Evolutionary conservation across 2,113 vertebrate species (phyloP).

Genomic region (Atractosteus spatula): DNA sequence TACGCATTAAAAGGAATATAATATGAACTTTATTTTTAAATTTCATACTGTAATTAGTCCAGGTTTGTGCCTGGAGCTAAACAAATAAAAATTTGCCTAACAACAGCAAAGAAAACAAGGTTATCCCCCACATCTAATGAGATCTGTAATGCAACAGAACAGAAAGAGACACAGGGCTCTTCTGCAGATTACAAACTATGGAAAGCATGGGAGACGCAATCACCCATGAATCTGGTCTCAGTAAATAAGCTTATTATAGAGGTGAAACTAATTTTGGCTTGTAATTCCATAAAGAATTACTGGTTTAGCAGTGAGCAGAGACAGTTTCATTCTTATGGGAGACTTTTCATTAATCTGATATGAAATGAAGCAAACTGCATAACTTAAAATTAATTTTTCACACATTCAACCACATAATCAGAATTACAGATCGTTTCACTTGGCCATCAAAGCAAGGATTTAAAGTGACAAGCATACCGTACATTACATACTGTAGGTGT

Average conservation of each 20-base stretch:
- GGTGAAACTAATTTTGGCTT: constrained; percentile 27
- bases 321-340: constrained; percentile 1
- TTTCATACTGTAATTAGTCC: neutral
- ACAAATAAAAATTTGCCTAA: constrained; percentile 3
- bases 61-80: neutral
- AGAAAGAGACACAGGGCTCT: constrained; percentile 7
- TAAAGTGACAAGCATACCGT: neutral
- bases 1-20: neutral
- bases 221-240: constrained; percentile 9
- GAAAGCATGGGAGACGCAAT: constrained; percentile 6
- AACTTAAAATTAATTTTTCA: constrained; percentile 13
- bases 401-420: neutral
- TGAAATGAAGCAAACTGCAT: constrained; percentile 22
- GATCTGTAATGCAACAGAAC: constrained; percentile 9
- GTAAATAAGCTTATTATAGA: constrained; percentile 23
- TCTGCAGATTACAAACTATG: constrained; percentile 21
- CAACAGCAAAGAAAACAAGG: constrained; percentile 13
- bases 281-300: constrained; percentile 25
- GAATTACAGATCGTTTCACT: constrained; percentile 8
- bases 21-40: neutral
- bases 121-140: constrained; percentile 22
- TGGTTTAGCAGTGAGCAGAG: neutral
- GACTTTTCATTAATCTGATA: constrained; percentile 15
- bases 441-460: neutral
- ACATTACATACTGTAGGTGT: neutral